Base-by-base conservation (phyloP, 2,797 vertebrate genomes). In the Nyctibius grandis region DNA sequence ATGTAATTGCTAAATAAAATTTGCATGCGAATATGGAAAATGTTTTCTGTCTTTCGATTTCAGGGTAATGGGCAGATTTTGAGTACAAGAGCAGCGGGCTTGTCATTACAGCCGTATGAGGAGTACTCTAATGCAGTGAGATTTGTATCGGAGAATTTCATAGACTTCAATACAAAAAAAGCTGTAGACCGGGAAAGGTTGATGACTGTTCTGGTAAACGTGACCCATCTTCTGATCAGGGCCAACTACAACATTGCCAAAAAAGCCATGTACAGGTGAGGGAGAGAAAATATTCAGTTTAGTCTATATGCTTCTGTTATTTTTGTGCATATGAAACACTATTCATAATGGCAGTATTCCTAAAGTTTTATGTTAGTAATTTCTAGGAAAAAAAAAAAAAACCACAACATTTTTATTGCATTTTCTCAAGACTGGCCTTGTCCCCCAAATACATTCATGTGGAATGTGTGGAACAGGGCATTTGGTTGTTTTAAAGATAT, bases 51-150 rank as follows among this genome's bases (percentile, higher is more conserved):
- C 72, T 86, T 89, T 88, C 18, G 56, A 93, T 95, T 92, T 91
- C 88, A 99, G 99, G 99, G 99, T 51, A 99, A 98, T 2, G 98
- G 98, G 19, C 98, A 96, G 22, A 96, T 96, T 26, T 61, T 99
- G 73, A 97, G 96, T 50, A 98, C 98, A 44, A 97, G 95, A 81
- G 85, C 98, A 28, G 97, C 97, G 0, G 98, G 96, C 34, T 92
- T 98, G 88, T 98, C 97, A 53, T 73, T 98, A 51, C 98, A 94
- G 51, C 98, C 94, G 1, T 98, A 97, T 56, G 98, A 98, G 44
- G 98, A 98, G 61, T 97, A 98, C 63, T 94, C 95, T 1, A 98
- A 98, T 15, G 31, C 96, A n/a, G 86, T 99, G 57, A 97, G 72
- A 50, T 96, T 99, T 12, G 60, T 98, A 17, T 96, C 98, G 0